A percentile compares a stretch with the other conserved stretches of the same genome.
Conservation (phyloP, 2,113 vertebrate species). For the Sorex fumeus region DNA sequence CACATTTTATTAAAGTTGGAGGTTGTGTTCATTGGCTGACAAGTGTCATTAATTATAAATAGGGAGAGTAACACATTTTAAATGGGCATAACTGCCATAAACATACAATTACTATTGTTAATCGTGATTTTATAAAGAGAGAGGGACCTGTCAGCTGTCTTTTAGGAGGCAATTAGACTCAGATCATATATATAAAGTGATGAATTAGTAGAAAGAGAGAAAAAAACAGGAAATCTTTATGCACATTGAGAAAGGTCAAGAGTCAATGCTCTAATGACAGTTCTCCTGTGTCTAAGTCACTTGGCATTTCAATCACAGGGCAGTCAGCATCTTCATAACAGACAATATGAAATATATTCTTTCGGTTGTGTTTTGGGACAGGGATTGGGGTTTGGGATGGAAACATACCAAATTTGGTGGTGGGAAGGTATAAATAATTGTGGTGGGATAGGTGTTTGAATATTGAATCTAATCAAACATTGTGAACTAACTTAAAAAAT, state of each 20-base stretch:
- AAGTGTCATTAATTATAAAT: slow-evolving; percentile 30
- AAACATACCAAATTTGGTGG: no score
- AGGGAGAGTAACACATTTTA: no score
- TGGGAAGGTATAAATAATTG: no score
- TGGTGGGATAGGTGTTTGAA: no score
- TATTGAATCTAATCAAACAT: no score
- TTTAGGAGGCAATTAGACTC: neutral
- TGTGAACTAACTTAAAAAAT: no score
- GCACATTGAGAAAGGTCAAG: neutral
- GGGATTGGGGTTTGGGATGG: no score
- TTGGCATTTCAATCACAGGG: neutral
- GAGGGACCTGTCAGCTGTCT: neutral
- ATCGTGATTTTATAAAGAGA: neutral
- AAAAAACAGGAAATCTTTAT: neutral
- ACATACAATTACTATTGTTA: neutral
- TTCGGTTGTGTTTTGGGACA: no score
- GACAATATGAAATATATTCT: no score
- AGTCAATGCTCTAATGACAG: neutral
- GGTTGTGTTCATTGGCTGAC: neutral
- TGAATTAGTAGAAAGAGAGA: neutral
- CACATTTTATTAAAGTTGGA: no score
- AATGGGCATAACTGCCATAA: neutral
- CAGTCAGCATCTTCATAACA: no score
- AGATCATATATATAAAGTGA: no score
- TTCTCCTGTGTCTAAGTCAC: neutral